Base-by-base conservation (phyloP, 2,888 invertebrate genomes). In the Toxonevra muliebris region DNA sequence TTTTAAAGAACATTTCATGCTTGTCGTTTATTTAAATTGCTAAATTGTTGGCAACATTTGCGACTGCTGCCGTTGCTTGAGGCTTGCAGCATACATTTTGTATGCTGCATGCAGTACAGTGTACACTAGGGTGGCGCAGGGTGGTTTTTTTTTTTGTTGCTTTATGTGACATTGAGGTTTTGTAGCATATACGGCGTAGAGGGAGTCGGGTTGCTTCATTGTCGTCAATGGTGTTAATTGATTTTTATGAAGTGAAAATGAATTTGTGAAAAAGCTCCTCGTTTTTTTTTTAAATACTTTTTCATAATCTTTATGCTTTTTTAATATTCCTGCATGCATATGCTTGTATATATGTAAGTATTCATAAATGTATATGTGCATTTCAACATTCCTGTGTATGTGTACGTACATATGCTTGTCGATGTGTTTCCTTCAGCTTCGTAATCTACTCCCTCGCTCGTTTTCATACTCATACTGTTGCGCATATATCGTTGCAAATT, bases 211-310 rank as follows among this genome's bases (percentile, higher is more conserved):
- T 30, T 30, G 7, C 30, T 48, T 12, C 48, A 15, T 48, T 15
- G 30, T 15, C 17, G n/a, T 11, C 30, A 58, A 30, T 55, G 65
- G 52, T 52, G 61, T 50, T 69, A 69, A 69, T 69, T 69, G 69
- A 65, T 69, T 69, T 61, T 54, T 53, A 54, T 63, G 63, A 48
- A 69, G 65, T 54, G 53, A 8, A 10, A 65, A 61, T 45, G 65
- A 65, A 61, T 52, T 69, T 69, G 58, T 58, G 50, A 42, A 57
- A 57, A 57, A 57, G 57, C 30, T 57, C 13, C 12, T 40, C 40
- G 1, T 30, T 11, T 20, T 40, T 57, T 20, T 30, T 30, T 4
- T 4, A 30, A 4, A 30, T 30, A 4, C 7, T 30, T 2, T 30
- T 30, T 30, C 7, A 30, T 30, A 30, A 30, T 7, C 30, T 30